Conservation (phyloP, 2,888 invertebrate genomes). For the Tipula unca region DNA sequence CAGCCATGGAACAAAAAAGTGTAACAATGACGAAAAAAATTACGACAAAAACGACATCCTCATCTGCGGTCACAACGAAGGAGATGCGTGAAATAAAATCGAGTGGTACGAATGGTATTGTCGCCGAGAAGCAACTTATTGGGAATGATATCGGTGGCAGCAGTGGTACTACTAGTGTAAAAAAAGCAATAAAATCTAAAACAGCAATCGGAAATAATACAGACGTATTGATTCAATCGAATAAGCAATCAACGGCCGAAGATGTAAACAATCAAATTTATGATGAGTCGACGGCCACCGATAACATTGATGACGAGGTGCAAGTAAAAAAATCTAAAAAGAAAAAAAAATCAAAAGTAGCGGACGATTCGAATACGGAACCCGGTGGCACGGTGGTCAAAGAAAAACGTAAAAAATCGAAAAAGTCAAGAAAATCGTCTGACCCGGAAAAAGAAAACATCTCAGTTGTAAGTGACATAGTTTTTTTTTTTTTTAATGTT, state of each 20-base stretch:
- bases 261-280: not conserved
- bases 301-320: not conserved
- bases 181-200: constrained; percentile 15
- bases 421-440: constrained; percentile 50
- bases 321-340: constrained; percentile 9
- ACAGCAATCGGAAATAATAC: not conserved
- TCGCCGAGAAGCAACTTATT: not conserved
- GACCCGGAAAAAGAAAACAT: constrained; percentile 57
- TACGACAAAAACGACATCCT: not conserved
- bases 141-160: not conserved
- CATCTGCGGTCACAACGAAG: not conserved
- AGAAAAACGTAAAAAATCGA: constrained; percentile 41
- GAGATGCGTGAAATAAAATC: not conserved
- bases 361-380: not conserved
- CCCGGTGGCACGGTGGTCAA: not conserved
- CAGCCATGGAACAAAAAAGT: not conserved
- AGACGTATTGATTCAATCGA: not conserved
- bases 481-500: constrained; percentile 17
- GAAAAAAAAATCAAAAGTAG: not conserved
- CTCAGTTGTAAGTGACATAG: constrained; percentile 51
- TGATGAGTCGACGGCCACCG: not conserved
- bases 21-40: not conserved
- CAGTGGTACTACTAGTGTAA: not conserved
- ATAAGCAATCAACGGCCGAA: not conserved
- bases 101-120: not conserved